Conservation (phyloP, 2,113 vertebrate genomes). For the Spheniscus mendiculus region DNA sequence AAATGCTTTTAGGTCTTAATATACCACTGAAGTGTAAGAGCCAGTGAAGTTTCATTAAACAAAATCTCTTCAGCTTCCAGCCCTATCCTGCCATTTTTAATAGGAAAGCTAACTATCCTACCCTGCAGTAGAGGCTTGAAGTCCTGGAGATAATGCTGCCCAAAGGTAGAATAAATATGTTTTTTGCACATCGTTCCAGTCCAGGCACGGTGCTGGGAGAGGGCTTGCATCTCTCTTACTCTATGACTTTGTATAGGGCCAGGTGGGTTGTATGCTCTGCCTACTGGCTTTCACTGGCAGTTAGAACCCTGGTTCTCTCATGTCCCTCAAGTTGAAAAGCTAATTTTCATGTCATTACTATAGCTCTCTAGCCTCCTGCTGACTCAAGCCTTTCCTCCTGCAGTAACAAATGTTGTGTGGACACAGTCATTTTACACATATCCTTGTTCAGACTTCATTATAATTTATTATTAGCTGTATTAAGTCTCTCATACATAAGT, state of each 20-base stretch:
- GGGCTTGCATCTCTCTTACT: neutral
- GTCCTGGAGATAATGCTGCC: neutral
- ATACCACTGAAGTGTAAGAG: neutral
- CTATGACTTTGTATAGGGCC: neutral
- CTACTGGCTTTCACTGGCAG: neutral
- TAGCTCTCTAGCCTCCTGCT: neutral
- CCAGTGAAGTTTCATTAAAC: neutral
- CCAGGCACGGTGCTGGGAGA: neutral
- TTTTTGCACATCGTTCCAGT: neutral
- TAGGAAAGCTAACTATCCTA: neutral
- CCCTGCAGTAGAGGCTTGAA: neutral
- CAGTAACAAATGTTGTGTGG: neutral
- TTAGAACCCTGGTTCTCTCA: neutral
- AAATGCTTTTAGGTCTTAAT: neutral
- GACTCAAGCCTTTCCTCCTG: slow-evolving; percentile 11
- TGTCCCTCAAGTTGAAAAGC: neutral
- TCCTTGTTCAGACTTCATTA: neutral
- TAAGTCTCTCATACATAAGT: neutral
- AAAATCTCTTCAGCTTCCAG: neutral
- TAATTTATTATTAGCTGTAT: neutral
- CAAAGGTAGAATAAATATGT: neutral
- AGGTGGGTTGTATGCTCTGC: neutral
- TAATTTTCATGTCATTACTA: neutral
- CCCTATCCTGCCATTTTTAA: neutral
- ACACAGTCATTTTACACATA: neutral